These are phyloP conservation scores for Aegithalos caudatus DNA, from an alignment of 2,113 vertebrate genomes.

Conservation along the genomic window DNA sequence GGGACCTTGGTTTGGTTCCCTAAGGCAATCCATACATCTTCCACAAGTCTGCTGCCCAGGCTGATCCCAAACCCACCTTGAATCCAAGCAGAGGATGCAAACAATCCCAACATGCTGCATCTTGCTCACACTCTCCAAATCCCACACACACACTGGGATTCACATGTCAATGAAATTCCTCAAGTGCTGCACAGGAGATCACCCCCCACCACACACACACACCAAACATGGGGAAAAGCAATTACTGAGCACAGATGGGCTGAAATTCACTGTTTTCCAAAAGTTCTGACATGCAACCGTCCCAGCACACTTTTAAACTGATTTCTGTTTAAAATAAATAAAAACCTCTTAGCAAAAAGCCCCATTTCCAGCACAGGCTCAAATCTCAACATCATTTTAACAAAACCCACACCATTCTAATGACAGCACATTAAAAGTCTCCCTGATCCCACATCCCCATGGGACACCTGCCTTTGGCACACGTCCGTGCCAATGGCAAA, in stretches of 20 bases:
- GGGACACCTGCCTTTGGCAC: background rate
- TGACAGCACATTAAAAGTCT: background rate
- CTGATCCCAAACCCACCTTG: background rate
- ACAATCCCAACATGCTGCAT: accelerated
- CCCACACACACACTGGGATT: background rate
- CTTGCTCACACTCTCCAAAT: background rate
- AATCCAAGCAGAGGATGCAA: background rate
- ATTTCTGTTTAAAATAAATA: background rate
- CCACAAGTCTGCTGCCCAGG: background rate
- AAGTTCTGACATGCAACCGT: background rate
- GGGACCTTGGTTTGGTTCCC: background rate
- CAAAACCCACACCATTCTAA: background rate
- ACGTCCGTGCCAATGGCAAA: accelerated
- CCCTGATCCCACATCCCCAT: accelerated
- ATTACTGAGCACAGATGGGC: background rate
- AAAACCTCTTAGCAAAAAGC: background rate
- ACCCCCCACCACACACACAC: background rate
- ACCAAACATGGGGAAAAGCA: background rate
- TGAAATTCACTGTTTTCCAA: accelerated
- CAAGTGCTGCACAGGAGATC: background rate
- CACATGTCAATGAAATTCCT: accelerated
- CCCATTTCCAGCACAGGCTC: background rate
- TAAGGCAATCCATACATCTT: background rate
- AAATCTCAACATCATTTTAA: background rate
- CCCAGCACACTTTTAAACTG: background rate